Percentiles rank a stretch among this genome's conserved stretches.
Evolutionary conservation across 2,888 invertebrate genomes (phyloP).

Genomic region (Morpho deidamia): DNA sequence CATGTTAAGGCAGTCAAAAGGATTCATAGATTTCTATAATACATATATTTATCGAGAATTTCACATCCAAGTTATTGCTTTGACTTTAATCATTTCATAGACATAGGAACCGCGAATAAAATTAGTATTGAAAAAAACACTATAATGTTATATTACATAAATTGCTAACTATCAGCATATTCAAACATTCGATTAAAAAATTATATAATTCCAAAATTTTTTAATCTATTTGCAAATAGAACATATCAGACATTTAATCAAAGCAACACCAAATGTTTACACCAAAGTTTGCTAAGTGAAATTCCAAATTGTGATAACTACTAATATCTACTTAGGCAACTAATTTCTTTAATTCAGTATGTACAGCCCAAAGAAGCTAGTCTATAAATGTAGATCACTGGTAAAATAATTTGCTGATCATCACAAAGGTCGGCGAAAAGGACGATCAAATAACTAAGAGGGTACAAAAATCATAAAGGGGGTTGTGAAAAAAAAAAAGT

Average conservation of each 20-base stretch:
- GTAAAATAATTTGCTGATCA: conserved; percentile 25
- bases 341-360: conserved; percentile 49
- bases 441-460: conserved; percentile 17
- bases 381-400: conserved; percentile 53
- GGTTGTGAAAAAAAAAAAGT: conserved; percentile 53
- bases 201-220: not conserved
- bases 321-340: conserved; percentile 54
- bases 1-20: conserved; percentile 47
- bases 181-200: conserved; percentile 4
- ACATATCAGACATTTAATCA: too few species aligned
- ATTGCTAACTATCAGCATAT: conserved; percentile 1
- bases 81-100: conserved; percentile 41
- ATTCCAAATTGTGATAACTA: conserved; percentile 50
- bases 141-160: conserved; percentile 8
- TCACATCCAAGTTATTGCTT: conserved; percentile 77
- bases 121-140: conserved; percentile 22
- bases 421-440: conserved; percentile 10
- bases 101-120: conserved; percentile 52
- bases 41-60: conserved; percentile 32
- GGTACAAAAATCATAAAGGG: conserved; percentile 25
- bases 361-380: conserved; percentile 54
- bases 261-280: not conserved
- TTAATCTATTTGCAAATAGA: too few species aligned
- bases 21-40: conserved; percentile 39
- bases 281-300: conserved; percentile 11